Conservation (phyloP, 2,113 vertebrate species). For the Centropus bengalensis region DNA sequence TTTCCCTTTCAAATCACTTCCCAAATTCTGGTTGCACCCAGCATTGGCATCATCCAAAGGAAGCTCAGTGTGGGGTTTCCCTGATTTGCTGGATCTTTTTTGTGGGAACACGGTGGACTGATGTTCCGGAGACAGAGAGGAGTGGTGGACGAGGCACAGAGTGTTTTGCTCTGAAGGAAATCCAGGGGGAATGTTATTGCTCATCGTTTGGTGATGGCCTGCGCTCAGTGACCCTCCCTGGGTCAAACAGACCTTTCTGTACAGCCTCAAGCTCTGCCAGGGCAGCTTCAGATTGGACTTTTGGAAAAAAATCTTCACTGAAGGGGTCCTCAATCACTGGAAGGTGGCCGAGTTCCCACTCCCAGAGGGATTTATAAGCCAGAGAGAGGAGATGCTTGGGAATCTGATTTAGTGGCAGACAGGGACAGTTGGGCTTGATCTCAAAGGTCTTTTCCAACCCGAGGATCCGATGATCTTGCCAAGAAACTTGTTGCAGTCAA, state of each 20-base stretch:
- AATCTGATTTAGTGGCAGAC: no score
- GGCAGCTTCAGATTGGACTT: no score
- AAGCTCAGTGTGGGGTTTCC: no score
- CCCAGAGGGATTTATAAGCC: no score
- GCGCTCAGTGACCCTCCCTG: background rate
- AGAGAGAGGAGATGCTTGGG: no score
- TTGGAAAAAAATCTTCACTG: no score
- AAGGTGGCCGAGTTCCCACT: no score
- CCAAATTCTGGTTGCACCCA: background rate
- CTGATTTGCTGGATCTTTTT: background rate
- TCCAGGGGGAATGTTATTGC: rapidly evolving
- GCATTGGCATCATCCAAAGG: rapidly evolving
- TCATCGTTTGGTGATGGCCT: background rate
- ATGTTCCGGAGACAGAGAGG: rapidly evolving
- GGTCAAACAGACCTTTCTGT: no score
- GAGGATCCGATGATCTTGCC: background rate
- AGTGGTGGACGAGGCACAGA: background rate
- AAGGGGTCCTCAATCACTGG: no score
- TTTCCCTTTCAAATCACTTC: rapidly evolving
- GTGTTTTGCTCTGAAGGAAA: background rate
- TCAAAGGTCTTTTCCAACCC: no score
- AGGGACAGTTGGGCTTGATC: no score
- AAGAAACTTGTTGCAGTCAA: background rate
- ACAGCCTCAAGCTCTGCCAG: no score
- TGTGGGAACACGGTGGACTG: rapidly evolving